Percentiles rank a stretch among this genome's conserved stretches.
These are phyloP conservation scores for Barnardius zonarius DNA, from an alignment of 2,113 vertebrate genomes.

Conservation along the genomic window DNA sequence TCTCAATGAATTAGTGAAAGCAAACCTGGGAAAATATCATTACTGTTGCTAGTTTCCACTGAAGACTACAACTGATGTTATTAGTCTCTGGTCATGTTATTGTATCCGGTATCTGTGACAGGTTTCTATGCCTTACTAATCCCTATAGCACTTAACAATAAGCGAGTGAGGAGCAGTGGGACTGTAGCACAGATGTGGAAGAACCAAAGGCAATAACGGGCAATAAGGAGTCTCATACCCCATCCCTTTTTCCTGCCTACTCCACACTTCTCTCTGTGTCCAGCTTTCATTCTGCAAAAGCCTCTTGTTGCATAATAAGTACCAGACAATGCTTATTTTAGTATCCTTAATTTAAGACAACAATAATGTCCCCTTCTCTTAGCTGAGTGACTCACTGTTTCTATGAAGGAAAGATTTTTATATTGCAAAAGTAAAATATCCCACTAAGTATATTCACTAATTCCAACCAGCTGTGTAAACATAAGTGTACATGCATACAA, in stretches of 20 bases:
- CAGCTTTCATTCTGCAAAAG: not conserved
- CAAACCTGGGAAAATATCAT: not conserved
- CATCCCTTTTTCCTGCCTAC: not conserved
- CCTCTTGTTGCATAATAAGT: not conserved
- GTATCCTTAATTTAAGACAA: not conserved
- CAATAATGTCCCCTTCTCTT: not conserved
- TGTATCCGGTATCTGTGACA: not conserved
- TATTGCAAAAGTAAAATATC: not conserved
- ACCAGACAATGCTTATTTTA: not conserved
- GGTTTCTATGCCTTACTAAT: not conserved
- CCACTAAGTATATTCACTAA: too few relatives aligned
- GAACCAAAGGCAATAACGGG: not conserved
- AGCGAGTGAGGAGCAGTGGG: not conserved
- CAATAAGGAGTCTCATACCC: not conserved
- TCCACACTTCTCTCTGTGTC: not conserved
- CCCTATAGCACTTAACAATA: not conserved
- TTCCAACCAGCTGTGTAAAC: not conserved
- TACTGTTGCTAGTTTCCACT: not conserved
- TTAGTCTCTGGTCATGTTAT: not conserved
- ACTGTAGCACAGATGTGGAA: not conserved
- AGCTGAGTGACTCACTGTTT: not conserved
- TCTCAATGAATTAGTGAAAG: not conserved
- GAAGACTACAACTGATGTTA: not conserved
- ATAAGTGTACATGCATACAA: fast-evolving
- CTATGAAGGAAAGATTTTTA: not conserved